Conservation (phyloP, 2,797 vertebrate genomes). For the Acanthis flammea region DNA sequence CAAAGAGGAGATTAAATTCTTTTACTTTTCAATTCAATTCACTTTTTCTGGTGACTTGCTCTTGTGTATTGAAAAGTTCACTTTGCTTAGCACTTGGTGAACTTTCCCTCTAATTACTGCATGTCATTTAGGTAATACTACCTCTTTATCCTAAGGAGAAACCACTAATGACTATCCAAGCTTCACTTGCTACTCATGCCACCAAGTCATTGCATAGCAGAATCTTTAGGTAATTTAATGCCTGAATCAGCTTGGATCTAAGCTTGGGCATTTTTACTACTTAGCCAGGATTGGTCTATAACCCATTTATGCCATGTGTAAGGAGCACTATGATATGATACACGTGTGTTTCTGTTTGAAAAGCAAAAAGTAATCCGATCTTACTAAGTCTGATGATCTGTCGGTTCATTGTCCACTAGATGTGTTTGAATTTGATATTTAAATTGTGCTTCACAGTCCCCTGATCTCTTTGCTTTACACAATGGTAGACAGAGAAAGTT, state of each 20-base stretch:
- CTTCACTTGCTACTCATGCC: not conserved
- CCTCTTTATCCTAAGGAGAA: not conserved
- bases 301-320: not conserved
- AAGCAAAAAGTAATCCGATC: constrained; percentile 13
- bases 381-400: constrained; percentile 29
- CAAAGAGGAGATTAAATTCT: not conserved
- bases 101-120: constrained; percentile 1
- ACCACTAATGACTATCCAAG: not conserved
- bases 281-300: not conserved
- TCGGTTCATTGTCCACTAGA: constrained; percentile 27
- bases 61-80: not conserved
- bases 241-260: not conserved
- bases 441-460: constrained; percentile 23
- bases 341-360: not conserved
- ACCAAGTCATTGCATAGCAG: not conserved
- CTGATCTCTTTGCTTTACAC: constrained; percentile 12
- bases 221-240: constrained; percentile 44
- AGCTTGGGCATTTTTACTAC: not conserved
- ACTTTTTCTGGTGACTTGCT: not conserved
- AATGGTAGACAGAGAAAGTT: constrained; percentile 29
- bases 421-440: constrained; percentile 40
- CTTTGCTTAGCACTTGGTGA: not conserved
- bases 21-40: not conserved
- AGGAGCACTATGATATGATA: not conserved
- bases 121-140: not conserved